A percentile compares a stretch with the other conserved stretches of the same genome.
These are phyloP conservation scores for Netelia inedita DNA, from an alignment of 2,888 invertebrate genomes.

Conservation along the genomic window DNA sequence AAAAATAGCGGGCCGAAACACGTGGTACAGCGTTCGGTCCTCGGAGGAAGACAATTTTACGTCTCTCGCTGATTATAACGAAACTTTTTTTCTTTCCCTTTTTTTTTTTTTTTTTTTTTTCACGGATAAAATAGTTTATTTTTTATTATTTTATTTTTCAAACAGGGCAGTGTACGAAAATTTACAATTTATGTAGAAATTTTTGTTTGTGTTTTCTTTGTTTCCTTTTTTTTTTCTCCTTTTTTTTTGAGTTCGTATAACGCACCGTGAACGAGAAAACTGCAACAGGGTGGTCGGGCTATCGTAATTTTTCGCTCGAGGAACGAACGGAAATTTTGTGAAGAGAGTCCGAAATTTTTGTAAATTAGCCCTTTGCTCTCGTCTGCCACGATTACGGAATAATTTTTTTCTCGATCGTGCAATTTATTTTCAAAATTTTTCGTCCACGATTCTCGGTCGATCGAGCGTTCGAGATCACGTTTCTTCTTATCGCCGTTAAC, in stretches of 20 bases:
- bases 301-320: conserved; percentile 34
- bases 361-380: conserved; percentile 14
- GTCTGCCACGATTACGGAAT: conserved; percentile 63
- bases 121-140: not conserved
- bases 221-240: not conserved
- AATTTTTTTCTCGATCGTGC: conserved; percentile 5
- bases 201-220: not conserved
- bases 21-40: conserved; percentile 18
- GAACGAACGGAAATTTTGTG: conserved; percentile 48
- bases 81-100: conserved; percentile 15
- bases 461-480: not conserved
- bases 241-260: conserved; percentile 22
- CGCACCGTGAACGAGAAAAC: conserved; percentile 64
- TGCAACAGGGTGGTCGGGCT: conserved; percentile 57
- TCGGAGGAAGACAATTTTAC: not conserved
- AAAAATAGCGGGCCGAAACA: conserved; percentile 58
- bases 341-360: conserved; percentile 50
- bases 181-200: not conserved
- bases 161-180: not conserved
- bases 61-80: not conserved
- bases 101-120: conserved; percentile 30
- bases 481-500: not conserved
- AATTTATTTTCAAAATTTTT: not conserved
- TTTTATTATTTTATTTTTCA: conserved; percentile 15
- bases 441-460: not conserved